Base-by-base conservation (phyloP, 2,888 invertebrate species). In the Caenorhabditis sp. region DNA sequence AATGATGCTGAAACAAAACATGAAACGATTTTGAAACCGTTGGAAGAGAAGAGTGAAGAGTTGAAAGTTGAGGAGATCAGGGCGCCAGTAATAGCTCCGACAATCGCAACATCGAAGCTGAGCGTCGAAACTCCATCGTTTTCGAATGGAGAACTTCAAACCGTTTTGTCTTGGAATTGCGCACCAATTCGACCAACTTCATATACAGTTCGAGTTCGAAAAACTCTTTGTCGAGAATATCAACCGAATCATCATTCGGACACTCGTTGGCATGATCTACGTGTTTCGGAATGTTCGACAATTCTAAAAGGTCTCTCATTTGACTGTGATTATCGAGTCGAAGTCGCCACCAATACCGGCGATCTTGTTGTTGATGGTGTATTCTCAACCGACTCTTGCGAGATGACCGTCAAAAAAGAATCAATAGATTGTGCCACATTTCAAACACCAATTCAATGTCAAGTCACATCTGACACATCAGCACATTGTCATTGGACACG, bases 301-400 rank as follows among this genome's bases (percentile, higher is more conserved):
- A 19, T 68, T 1, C 63, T 84, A 23, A 81, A 77, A 23, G 77
- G 83, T 10, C 74, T 84, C 0, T 73, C 77, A 8, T 84, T 84
- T 63, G 77, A 78, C 31, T 84, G 84, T 62, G 83, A 84, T 36
- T 84, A 84, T 57, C 69, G 75, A 51, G 81, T 85, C 14, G 37
- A 26, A 43, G 19, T 43, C 0, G 67, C 66, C 10, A 26, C 67
- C 0, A 8, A 58, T 8, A 64, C 74, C 36, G 68, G 66, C 3
- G 55, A 61, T 4, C 49, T 66, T 10, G 60, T 79, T 12, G 75
- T 74, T 4, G 61, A 69, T 54, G 75, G 73, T 4, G 63, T 78
- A 12, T 83, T 83, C 63, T 66, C 78, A 1, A 83, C 83, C 23
- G 70, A 73, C 12, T 50, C 79, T 21, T 83, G 82, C 53, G 80